Percentiles rank a stretch among this genome's conserved stretches.
Conservation (phyloP, 2,888 invertebrate species). For the Dicranocentrus wangi region DNA sequence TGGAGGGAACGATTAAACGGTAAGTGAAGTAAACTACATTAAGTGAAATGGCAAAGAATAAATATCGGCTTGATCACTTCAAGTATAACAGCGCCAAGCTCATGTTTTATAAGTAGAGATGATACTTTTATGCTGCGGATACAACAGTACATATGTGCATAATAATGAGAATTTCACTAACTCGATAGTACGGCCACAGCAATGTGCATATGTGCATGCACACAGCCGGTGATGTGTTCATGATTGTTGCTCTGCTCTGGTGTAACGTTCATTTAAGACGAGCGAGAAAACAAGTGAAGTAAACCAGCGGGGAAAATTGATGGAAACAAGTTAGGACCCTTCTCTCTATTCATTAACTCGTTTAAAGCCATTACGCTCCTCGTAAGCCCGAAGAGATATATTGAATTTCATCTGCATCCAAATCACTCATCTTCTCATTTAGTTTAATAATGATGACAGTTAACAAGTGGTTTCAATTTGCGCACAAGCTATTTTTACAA, state of each 20-base stretch:
- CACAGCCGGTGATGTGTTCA: not conserved
- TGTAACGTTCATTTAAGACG: not conserved
- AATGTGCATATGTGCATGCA: too few species aligned
- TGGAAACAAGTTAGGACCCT: conserved; percentile 28
- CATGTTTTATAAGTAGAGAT: too few species aligned
- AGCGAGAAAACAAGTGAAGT: not conserved
- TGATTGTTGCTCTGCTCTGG: conserved; percentile 12
- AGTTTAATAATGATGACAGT: conserved; percentile 69
- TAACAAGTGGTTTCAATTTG: conserved; percentile 71
- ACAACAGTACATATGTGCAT: not conserved
- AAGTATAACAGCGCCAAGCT: conserved; percentile 4
- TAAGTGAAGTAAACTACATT: conserved; percentile 45
- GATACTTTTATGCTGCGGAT: not conserved
- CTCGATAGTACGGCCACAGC: too few species aligned
- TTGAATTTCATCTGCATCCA: conserved; percentile 73
- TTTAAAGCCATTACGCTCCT: conserved; percentile 70
- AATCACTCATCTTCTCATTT: conserved; percentile 72
- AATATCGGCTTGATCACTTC: conserved; percentile 47
- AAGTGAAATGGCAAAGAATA: conserved; percentile 40
- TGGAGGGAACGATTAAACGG: conserved; percentile 33
- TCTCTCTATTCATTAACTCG: conserved; percentile 68
- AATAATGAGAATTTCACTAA: too few species aligned
- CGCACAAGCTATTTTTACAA: conserved; percentile 54
- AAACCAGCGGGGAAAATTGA: conserved; percentile 14
- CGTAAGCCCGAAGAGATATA: conserved; percentile 66